Conservation (phyloP, 1,140 invertebrate species). For the Hycleus cichorii region DNA sequence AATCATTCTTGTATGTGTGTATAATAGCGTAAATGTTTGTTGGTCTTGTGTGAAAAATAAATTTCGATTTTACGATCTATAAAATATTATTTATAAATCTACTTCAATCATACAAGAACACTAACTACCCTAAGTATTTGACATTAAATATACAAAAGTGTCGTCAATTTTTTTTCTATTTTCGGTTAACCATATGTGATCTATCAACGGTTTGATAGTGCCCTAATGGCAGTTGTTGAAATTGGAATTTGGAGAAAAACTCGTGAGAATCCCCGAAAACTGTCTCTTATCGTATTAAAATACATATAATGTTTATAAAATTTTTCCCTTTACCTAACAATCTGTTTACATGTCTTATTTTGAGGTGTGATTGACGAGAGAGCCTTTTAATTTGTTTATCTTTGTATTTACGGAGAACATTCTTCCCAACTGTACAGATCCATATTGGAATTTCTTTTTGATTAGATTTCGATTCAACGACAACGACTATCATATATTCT, state of each 20-base stretch:
- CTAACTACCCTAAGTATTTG: not conserved
- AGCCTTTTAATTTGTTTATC: slow-evolving; percentile 17
- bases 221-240: too few relatives aligned
- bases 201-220: not conserved
- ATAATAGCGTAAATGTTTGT: slow-evolving; percentile 17
- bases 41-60: slow-evolving; percentile 22
- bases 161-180: not conserved
- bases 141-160: not conserved
- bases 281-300: too few relatives aligned
- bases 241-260: not conserved
- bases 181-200: not conserved
- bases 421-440: not conserved
- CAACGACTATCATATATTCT: too few relatives aligned
- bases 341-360: slow-evolving; percentile 16
- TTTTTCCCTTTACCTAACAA: not conserved
- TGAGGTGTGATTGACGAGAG: slow-evolving; percentile 17
- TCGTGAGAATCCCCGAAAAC: slow-evolving; percentile 4
- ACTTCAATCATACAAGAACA: not conserved
- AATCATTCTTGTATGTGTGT: not conserved
- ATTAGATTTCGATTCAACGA: not conserved
- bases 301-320: slow-evolving; percentile 15
- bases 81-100: slow-evolving; percentile 28
- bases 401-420: slow-evolving; percentile 12
- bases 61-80: slow-evolving; percentile 24
- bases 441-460: not conserved